Evolutionary conservation across 37 sponge, comb jelly and placozoan species (phyloP).

Genomic region (Agelas oroides): DNA sequence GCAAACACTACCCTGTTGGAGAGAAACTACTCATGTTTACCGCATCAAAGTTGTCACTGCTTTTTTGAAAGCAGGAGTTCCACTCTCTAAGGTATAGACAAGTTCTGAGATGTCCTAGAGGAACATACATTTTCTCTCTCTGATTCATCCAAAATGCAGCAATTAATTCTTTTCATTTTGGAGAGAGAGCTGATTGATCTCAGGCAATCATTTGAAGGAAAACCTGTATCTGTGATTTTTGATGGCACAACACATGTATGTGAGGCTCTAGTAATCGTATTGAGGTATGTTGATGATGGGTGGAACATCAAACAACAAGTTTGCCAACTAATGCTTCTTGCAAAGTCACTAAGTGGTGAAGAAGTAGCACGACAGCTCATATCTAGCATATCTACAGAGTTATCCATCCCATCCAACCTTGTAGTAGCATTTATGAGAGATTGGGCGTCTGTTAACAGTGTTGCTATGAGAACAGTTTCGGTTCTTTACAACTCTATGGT

Average conservation of each 20-base stretch:
- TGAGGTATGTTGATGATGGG: slow-evolving; percentile 29
- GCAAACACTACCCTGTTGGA: slow-evolving; percentile 21
- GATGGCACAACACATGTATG: slow-evolving; percentile 43
- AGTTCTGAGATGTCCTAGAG: slow-evolving; percentile 41
- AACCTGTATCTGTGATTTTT: slow-evolving; percentile 41
- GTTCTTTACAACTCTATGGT: slow-evolving; percentile 4
- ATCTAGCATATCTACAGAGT: neutral
- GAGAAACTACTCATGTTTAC: slow-evolving; percentile 46
- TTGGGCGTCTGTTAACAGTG: slow-evolving; percentile 26
- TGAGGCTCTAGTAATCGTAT: slow-evolving; percentile 39
- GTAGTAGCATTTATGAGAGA: slow-evolving; percentile 32
- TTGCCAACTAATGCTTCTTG: slow-evolving; percentile 38
- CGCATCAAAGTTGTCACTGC: slow-evolving; percentile 51
- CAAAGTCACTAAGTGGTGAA: slow-evolving; percentile 36
- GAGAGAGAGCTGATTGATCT: slow-evolving; percentile 21
- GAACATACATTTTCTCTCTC: slow-evolving; percentile 38
- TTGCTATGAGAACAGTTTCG: slow-evolving; percentile 11
- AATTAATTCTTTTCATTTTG: slow-evolving; percentile 39
- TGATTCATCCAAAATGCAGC: slow-evolving; percentile 14
- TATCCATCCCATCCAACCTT: neutral
- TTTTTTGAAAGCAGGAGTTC: slow-evolving; percentile 39
- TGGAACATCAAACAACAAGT: slow-evolving; percentile 27
- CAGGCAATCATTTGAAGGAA: slow-evolving; percentile 12
- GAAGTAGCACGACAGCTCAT: slow-evolving; percentile 39
- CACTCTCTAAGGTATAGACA: slow-evolving; percentile 31